Evolutionary conservation across 2,888 invertebrate genomes (phyloP), one percentile per base, ranked within the genome.

Genomic region (Leptura quadrifasciata): DNA sequence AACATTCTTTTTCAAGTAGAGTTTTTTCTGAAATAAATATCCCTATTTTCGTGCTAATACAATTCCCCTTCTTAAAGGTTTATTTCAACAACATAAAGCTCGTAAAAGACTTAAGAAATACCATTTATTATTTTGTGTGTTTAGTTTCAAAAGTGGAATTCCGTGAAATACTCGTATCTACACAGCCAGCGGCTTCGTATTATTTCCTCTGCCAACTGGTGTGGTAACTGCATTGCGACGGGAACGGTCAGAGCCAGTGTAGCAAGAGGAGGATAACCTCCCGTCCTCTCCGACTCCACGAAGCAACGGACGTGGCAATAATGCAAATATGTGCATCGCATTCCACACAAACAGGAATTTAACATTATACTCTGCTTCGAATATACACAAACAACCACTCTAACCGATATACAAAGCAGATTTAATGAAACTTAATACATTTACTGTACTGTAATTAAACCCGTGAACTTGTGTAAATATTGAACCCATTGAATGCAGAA

Each of bases 291-390:
- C 52, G 65, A 15, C 15, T 57, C 21, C 20, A 57, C 57, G 18
- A 57, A 57, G n/a, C 21, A 65, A 52, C 24, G 65, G 24, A 65
- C 65, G 52, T 52, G 24, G 24, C n/a, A 52, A 54, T 52, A 52
- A 52, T 35, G 65, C 52, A 20, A 64, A 64, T 64, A 39, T 52
- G 65, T 52, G 65, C 65, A 65, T 65, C 65, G 52, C 65, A 52
- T 65, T 65, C 52, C 65, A 21, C 20, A 52, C 52, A 52, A 65
- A 65, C 65, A 52, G 54, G 65, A 65, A 65, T 65, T 65, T 65
- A 65, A 52, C 52, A 65, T 52, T 57, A 20, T 57, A 57, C 57
- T 10, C 9, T 10, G 57, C 57, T 12, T 57, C 18, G 57, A 12
- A 20, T 57, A 15, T 57, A 57, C 15, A 20, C 57, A 57, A 10